Conservation (phyloP, 2,888 invertebrate species). For the Tetragonula carbonaria region DNA sequence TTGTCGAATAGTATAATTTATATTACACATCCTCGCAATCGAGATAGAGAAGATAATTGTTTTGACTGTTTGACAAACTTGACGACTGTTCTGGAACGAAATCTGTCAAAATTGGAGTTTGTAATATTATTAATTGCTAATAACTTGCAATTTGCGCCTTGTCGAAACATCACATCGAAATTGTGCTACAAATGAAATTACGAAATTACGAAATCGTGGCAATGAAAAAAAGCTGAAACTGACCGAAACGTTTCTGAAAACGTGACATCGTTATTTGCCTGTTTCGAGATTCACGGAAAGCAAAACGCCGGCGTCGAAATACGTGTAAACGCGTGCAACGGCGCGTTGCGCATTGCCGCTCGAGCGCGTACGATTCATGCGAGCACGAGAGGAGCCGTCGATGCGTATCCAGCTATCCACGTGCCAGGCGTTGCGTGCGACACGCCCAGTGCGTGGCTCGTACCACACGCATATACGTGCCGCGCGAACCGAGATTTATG, state of each 20-base stretch:
- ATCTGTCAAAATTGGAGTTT: too few relatives aligned
- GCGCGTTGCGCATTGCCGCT: constrained; percentile 35
- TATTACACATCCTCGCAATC: too few relatives aligned
- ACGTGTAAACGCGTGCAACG: constrained; percentile 49
- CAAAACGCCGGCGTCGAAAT: constrained; percentile 16
- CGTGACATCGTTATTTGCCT: neutral
- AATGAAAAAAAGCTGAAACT: neutral
- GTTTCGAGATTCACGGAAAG: constrained; percentile 20
- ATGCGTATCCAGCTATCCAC: constrained; percentile 76
- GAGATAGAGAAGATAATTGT: neutral
- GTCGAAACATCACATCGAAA: too few relatives aligned
- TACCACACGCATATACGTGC: constrained; percentile 72
- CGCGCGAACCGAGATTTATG: constrained; percentile 72
- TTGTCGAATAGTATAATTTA: neutral
- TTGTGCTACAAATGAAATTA: too few relatives aligned
- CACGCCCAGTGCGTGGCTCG: constrained; percentile 78
- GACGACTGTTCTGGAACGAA: too few relatives aligned
- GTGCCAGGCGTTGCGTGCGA: constrained; percentile 78
- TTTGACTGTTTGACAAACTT: neutral
- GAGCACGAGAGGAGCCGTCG: constrained; percentile 61
- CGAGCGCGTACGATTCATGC: constrained; percentile 44
- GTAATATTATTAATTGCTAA: too few relatives aligned
- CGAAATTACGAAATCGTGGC: too few relatives aligned
- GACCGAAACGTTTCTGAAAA: neutral
- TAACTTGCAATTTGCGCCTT: too few relatives aligned